A percentile compares a stretch with the other conserved stretches of the same genome.
These are phyloP conservation scores for Echinarachnius parma DNA, from an alignment of 53 echinoderm and acorn worm species.

Conservation along the genomic window DNA sequence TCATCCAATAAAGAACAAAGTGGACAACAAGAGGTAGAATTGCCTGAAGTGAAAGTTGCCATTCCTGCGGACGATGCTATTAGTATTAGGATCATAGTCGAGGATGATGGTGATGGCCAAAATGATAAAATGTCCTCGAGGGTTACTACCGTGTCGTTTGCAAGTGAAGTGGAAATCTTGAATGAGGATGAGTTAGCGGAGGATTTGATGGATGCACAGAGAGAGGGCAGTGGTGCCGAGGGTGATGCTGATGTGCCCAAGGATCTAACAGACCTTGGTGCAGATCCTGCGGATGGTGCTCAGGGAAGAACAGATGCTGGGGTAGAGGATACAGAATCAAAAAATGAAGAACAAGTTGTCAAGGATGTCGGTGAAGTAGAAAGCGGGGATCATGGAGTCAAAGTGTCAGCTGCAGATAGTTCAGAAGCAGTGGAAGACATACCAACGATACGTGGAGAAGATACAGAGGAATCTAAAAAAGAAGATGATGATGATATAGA, in stretches of 20 bases:
- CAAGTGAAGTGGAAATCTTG: conserved; percentile 26
- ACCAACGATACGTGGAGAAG: neutral
- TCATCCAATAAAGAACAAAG: no score
- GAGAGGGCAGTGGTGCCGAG: neutral
- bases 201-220: neutral
- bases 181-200: conserved; percentile 37
- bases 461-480: neutral
- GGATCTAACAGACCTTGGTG: neutral
- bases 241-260: neutral
- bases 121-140: conserved; percentile 13
- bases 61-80: neutral
- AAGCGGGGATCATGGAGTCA: neutral
- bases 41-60: neutral
- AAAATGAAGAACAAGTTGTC: neutral
- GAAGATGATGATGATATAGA: neutral
- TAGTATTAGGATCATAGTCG: neutral
- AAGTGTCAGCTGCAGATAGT: neutral
- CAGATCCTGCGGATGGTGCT: neutral
- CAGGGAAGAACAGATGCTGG: neutral
- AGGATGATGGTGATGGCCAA: conserved; percentile 6
- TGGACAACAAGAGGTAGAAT: neutral
- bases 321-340: conserved; percentile 5
- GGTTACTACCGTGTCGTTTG: conserved; percentile 35
- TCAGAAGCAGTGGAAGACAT: neutral
- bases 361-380: neutral